Percentiles rank a stretch among this genome's conserved stretches.
Conservation (phyloP, 1,140 invertebrate genomes). For the Uloborus diversus region DNA sequence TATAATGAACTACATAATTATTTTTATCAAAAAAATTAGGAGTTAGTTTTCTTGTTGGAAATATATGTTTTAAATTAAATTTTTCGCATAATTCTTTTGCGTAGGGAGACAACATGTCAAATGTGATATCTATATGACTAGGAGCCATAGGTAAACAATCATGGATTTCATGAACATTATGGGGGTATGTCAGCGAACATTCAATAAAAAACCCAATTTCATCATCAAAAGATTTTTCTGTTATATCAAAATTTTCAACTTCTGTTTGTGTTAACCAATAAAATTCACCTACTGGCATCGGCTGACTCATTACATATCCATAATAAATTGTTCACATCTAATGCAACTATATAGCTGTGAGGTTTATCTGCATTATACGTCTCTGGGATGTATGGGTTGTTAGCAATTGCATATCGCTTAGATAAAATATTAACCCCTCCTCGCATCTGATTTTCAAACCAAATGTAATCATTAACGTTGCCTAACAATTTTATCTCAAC, state of each 20-base stretch:
- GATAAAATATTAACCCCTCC: not conserved
- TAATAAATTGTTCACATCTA: constrained; percentile 56
- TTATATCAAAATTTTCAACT: constrained; percentile 10
- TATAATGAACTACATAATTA: not conserved
- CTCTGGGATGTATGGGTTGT: not conserved
- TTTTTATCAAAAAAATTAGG: not conserved
- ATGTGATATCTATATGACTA: not conserved
- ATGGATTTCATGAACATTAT: constrained; percentile 60
- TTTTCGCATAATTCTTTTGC: not conserved
- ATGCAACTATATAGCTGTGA: not conserved
- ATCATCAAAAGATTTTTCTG: not conserved
- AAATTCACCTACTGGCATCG: constrained; percentile 32
- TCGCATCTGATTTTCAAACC: not conserved
- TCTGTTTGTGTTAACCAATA: constrained; percentile 33
- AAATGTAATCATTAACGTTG: not conserved
- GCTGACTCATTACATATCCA: constrained; percentile 36
- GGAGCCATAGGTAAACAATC: constrained; percentile 62
- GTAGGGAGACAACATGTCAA: not conserved
- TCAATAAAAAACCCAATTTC: constrained; percentile 58
- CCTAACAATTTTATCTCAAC: not conserved
- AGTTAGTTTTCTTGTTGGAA: not conserved
- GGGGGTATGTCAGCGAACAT: constrained; percentile 60
- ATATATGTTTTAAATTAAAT: not conserved
- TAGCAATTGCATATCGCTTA: constrained; percentile 8
- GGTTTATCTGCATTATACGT: not conserved